Base-by-base conservation (phyloP, 1,140 invertebrate genomes). In the Lepidurus packardi region DNA sequence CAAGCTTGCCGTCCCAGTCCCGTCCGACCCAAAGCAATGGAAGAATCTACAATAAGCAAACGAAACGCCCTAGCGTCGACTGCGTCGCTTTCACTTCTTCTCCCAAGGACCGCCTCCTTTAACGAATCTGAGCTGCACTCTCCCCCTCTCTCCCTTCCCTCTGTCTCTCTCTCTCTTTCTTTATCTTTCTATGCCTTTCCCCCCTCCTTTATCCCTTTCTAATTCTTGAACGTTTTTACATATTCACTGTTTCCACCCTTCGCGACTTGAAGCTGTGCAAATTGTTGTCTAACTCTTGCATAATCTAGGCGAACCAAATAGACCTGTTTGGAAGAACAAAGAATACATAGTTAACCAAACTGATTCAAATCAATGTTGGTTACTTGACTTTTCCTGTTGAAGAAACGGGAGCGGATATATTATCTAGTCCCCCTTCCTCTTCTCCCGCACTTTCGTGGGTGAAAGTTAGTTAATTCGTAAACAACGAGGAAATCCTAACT, bases 11-110 rank as follows among this genome's bases (percentile, higher is more conserved):
- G 43, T 10, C 47, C 47, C 47, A 43, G 42, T 43, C 41, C 25
- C 24, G 11, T 43, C 43, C 75, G 43, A 53, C 34, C 74, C 21
- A 47, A 77, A 47, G 45, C 76, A 77, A 77, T 41, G 76, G 44
- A 34, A 77, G 65, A 77, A 77, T 77, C 44, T 77, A 16, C 44
- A 65, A 77, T 45, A 77, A 53, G 76, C 65, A 47, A 77, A 77
- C 65, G 76, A 65, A 45, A 45, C 76, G 45, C 43, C 44, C 47
- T 21, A 47, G 43, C 75, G 47, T 43, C 75, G 75, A 65, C 76
- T 77, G 76, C 53, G 53, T 65, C 53, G 53, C 53, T 77, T 47
- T 44, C 76, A 45, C 76, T 65, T 47, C 76, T 41, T 47, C 75
- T 65, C 53, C 16, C 9, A 65, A 65, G 53, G 16, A 13, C 53